Evolutionary conservation across 2,113 vertebrate genomes (phyloP).

Genomic region (Mus pahari): DNA sequence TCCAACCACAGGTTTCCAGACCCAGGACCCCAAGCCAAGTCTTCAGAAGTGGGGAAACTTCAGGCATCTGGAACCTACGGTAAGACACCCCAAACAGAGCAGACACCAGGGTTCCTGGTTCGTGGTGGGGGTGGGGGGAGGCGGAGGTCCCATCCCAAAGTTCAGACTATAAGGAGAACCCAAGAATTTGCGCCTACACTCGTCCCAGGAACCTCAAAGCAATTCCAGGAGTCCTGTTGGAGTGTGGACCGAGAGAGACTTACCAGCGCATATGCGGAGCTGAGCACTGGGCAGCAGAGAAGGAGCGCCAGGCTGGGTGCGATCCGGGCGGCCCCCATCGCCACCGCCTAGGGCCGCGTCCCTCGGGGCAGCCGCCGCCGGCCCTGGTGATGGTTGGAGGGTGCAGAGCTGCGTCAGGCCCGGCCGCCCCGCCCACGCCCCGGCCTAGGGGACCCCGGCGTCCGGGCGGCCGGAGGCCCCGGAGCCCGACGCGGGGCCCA

Average conservation of each 20-base stretch:
- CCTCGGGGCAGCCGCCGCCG: slow-evolving; percentile 82
- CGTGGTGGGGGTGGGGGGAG: neutral
- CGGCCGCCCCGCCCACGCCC: slow-evolving; percentile 73
- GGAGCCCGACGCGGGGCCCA: slow-evolving; percentile 71
- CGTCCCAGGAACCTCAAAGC: neutral
- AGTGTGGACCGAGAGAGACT: slow-evolving; percentile 81
- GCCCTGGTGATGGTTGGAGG: slow-evolving; percentile 75
- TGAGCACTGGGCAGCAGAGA: slow-evolving; percentile 89
- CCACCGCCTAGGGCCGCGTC: slow-evolving; percentile 87
- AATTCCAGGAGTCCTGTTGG: neutral
- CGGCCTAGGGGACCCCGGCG: slow-evolving; percentile 75
- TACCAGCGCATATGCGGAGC: slow-evolving; percentile 92
- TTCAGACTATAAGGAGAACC: neutral
- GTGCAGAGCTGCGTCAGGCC: slow-evolving; percentile 74
- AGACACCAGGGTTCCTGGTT: neutral
- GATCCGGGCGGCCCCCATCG: slow-evolving; percentile 92
- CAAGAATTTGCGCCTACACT: neutral
- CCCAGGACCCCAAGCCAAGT: slow-evolving; percentile 41
- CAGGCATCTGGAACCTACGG: neutral
- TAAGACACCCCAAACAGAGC: neutral
- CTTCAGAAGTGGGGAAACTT: slow-evolving; percentile 29
- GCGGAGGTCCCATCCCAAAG: neutral
- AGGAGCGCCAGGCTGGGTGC: slow-evolving; percentile 91
- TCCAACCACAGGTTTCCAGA: slow-evolving; percentile 30
- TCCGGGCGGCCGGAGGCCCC: slow-evolving; percentile 72